These are phyloP conservation scores for Corbicula japonica DNA, from an alignment of 2,888 invertebrate species.

Conservation along the genomic window DNA sequence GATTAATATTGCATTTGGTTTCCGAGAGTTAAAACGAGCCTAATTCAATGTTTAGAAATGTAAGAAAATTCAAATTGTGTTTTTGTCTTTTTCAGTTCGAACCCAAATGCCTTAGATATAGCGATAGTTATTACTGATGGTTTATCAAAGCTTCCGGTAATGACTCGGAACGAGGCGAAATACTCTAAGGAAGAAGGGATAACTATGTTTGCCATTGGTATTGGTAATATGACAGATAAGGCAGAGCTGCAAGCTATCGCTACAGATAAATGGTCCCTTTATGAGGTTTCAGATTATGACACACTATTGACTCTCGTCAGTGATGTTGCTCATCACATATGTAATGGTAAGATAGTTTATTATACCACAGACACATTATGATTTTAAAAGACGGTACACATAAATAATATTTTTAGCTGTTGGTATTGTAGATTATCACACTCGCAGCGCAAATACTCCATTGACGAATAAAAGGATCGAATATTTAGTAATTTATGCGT, in stretches of 20 bases:
- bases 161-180: conserved; percentile 45
- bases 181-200: conserved; percentile 47
- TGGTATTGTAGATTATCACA: too few relatives aligned
- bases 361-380: too few relatives aligned
- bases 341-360: conserved; percentile 28
- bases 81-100: conserved; percentile 32
- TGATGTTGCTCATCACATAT: conserved; percentile 46
- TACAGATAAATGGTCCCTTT: conserved; percentile 47
- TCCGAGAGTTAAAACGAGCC: too few relatives aligned
- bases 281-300: conserved; percentile 33
- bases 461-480: too few relatives aligned
- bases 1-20: too few relatives aligned
- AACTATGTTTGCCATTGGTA: conserved; percentile 52
- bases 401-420: too few relatives aligned
- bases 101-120: conserved; percentile 36
- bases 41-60: too few relatives aligned
- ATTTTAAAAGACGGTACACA: too few relatives aligned
- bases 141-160: conserved; percentile 46
- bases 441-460: too few relatives aligned
- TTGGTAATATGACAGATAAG: conserved; percentile 61
- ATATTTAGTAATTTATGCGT: too few relatives aligned
- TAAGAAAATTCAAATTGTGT: too few relatives aligned
- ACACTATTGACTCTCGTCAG: conserved; percentile 42
- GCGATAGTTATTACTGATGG: conserved; percentile 64
- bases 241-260: conserved; percentile 50